Conservation (phyloP, 1,140 invertebrate genomes). For the Calliopsis andreniformis region DNA sequence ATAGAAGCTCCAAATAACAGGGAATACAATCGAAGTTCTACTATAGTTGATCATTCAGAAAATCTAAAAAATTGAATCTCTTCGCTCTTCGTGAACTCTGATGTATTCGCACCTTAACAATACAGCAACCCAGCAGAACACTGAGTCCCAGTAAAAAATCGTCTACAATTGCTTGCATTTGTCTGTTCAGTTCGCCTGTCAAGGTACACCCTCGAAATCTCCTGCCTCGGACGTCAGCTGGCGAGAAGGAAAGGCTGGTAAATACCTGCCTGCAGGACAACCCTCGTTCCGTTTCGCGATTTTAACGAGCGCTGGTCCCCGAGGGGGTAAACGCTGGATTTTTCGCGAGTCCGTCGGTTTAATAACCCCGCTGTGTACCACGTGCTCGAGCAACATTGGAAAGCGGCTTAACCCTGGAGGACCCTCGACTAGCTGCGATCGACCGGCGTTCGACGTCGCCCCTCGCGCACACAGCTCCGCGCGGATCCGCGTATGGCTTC, state of each 20-base stretch:
- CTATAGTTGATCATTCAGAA: no score
- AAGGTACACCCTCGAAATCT: no score
- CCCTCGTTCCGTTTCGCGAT: constrained; percentile 30
- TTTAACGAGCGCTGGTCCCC: constrained; percentile 26
- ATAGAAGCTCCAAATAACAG: no score
- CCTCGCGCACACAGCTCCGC: background rate
- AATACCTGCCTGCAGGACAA: background rate
- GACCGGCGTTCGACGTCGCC: constrained; percentile 42
- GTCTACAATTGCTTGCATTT: no score
- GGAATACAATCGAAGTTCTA: no score
- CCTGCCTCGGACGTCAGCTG: no score
- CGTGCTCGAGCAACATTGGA: constrained; percentile 60
- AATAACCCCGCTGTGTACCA: constrained; percentile 49
- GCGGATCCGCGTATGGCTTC: constrained; percentile 6
- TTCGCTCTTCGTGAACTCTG: no score
- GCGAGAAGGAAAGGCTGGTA: background rate
- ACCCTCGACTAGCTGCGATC: constrained; percentile 57
- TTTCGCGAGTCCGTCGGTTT: constrained; percentile 56
- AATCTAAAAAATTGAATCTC: no score
- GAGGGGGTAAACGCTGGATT: constrained; percentile 3
- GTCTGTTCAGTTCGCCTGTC: no score
- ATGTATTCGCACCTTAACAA: no score
- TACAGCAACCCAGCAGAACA: no score
- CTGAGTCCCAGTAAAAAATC: no score
- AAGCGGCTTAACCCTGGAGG: constrained; percentile 64